These are phyloP conservation scores for Phaetusa simplex DNA, from an alignment of 2,113 vertebrate genomes.

Conservation along the genomic window DNA sequence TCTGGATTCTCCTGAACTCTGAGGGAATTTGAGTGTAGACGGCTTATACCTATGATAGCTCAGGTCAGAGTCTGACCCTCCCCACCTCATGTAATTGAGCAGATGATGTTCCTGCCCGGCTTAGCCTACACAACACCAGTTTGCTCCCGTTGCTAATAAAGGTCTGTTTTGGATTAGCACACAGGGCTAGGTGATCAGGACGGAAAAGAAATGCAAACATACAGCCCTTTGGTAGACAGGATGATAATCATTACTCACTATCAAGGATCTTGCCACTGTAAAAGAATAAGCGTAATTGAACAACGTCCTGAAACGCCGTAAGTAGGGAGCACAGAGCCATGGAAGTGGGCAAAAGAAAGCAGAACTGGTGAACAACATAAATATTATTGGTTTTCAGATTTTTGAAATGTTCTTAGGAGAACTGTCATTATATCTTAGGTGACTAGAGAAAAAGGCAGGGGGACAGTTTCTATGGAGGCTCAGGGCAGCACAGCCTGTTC, in stretches of 20 bases:
- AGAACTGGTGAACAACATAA: background rate
- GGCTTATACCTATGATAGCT: background rate
- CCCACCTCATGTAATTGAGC: background rate
- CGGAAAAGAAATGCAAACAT: background rate
- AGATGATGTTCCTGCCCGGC: background rate
- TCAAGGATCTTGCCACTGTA: background rate
- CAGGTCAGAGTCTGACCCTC: background rate
- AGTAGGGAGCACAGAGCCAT: background rate
- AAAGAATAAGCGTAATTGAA: background rate
- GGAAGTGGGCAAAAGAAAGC: background rate
- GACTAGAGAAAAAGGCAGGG: background rate
- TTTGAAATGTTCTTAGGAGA: background rate
- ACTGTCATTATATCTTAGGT: background rate
- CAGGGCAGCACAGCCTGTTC: background rate
- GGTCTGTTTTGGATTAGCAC: background rate
- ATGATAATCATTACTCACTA: background rate
- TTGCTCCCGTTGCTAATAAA: background rate
- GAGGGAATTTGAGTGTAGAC: background rate
- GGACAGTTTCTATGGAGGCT: background rate
- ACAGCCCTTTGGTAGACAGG: background rate
- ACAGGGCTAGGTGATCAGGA: background rate
- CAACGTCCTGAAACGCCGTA: background rate
- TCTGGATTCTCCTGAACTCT: background rate
- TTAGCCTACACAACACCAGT: background rate
- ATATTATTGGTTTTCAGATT: background rate